A percentile compares a stretch with the other conserved stretches of the same genome.
phyloP scores from a whole-genome alignment of 2,113 vertebrate genomes.

The Columbina picui region DNA sequence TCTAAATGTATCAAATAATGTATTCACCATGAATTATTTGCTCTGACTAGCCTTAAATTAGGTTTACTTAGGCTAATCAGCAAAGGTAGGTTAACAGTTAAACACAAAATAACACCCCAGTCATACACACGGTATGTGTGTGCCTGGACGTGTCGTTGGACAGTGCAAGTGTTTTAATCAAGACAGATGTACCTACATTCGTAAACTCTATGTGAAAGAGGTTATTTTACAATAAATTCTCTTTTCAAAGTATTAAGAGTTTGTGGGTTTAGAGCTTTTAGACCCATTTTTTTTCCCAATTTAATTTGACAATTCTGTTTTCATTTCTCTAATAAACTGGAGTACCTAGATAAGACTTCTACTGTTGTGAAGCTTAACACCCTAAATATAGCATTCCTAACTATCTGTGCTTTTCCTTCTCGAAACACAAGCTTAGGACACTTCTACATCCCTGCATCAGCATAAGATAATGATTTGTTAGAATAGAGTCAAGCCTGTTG shows the following conservation, averaged over 20 bases:
- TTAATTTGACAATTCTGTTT: background rate
- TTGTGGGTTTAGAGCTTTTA: background rate
- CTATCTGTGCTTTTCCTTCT: background rate
- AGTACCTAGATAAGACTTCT: background rate
- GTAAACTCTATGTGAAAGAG: background rate
- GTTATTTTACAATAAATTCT: background rate
- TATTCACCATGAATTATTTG: background rate
- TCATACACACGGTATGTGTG: background rate
- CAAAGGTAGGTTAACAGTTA: background rate
- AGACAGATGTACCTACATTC: background rate
- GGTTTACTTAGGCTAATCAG: background rate
- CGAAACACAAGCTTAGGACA: background rate
- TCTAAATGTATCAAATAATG: background rate
- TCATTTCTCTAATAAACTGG: background rate
- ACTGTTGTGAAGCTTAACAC: background rate
- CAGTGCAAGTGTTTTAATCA: background rate
- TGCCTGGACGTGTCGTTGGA: background rate
- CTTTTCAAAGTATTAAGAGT: background rate
- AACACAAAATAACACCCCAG: background rate
- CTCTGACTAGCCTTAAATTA: constrained; percentile 14
- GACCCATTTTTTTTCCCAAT: background rate
- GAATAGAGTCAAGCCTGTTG: background rate
- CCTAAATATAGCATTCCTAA: background rate
- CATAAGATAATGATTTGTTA: background rate
- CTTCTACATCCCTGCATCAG: background rate